These are phyloP conservation scores for Leptarthrus brevirostris DNA, from an alignment of 2,888 invertebrate species.

Conservation along the genomic window DNA sequence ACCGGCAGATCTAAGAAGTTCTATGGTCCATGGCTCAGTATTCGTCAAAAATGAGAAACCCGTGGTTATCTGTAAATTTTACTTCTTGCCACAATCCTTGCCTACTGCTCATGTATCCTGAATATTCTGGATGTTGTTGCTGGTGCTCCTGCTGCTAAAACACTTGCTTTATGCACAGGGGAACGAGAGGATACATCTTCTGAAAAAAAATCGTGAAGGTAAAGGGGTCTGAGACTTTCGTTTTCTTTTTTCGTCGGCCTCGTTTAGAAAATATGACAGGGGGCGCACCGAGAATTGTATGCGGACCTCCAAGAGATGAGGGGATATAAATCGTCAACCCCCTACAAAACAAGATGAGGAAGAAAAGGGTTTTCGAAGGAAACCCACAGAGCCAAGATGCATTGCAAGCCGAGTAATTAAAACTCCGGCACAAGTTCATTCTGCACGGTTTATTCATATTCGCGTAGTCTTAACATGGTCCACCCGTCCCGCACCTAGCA, in stretches of 20 bases:
- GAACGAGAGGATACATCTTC: constrained; percentile 1
- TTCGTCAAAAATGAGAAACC: constrained; percentile 7
- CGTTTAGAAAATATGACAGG: constrained; percentile 46
- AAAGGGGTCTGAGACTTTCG: constrained; percentile 46
- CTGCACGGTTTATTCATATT: constrained; percentile 49
- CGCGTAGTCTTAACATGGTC: constrained; percentile 46
- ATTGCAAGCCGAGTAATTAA: constrained; percentile 48
- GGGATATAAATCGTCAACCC: not conserved
- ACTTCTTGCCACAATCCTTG: constrained; percentile 36
- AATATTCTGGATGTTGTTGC: not conserved
- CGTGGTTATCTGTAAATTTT: constrained; percentile 35
- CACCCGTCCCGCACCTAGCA: not conserved
- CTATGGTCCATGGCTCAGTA: not conserved
- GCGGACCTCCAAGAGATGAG: constrained; percentile 10
- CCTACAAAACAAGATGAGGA: constrained; percentile 29
- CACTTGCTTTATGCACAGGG: constrained; percentile 25
- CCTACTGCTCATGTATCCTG: constrained; percentile 19
- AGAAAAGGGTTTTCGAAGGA: constrained; percentile 46
- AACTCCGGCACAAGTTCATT: constrained; percentile 48
- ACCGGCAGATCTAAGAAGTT: not conserved
- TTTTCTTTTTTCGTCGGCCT: constrained; percentile 48
- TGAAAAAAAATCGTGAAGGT: not conserved
- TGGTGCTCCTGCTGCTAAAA: constrained; percentile 11
- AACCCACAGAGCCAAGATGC: constrained; percentile 46
- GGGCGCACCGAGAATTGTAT: constrained; percentile 29